phyloP scores from a whole-genome alignment of 2,797 vertebrate species.

The Hypotaenidia philippensis region DNA sequence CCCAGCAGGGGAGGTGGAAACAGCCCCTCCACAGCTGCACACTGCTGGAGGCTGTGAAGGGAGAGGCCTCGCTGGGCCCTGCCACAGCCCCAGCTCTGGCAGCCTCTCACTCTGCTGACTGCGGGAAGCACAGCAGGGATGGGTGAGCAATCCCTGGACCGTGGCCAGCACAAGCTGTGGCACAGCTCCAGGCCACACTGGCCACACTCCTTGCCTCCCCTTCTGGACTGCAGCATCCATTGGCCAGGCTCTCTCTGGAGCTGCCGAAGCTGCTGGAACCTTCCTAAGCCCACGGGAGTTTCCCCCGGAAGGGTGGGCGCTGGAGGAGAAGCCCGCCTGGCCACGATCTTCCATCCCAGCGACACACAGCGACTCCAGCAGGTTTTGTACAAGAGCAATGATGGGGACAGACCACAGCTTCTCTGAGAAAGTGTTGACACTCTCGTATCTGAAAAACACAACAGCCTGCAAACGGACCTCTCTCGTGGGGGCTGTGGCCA shows the following conservation, averaged over 20 bases:
- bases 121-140: rapidly evolving
- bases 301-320: rapidly evolving
- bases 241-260: neutral
- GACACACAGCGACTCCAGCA: rapidly evolving
- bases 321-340: neutral
- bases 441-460: neutral
- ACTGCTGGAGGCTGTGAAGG: neutral
- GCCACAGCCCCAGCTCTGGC: neutral
- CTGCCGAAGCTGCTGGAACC: neutral
- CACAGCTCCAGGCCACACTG: neutral
- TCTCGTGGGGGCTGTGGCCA: neutral
- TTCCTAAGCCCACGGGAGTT: rapidly evolving
- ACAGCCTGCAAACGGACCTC: neutral
- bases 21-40: rapidly evolving
- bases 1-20: neutral
- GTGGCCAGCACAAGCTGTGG: neutral
- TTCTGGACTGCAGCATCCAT: rapidly evolving
- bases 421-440: neutral
- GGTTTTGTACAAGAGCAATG: rapidly evolving
- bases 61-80: neutral
- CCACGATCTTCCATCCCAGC: rapidly evolving
- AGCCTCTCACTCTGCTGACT: neutral
- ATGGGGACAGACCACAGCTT: neutral
- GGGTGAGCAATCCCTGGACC: neutral
- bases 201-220: neutral